These are phyloP conservation scores for Seriola quinqueradiata DNA, from an alignment of 2,113 vertebrate genomes.

Conservation along the genomic window DNA sequence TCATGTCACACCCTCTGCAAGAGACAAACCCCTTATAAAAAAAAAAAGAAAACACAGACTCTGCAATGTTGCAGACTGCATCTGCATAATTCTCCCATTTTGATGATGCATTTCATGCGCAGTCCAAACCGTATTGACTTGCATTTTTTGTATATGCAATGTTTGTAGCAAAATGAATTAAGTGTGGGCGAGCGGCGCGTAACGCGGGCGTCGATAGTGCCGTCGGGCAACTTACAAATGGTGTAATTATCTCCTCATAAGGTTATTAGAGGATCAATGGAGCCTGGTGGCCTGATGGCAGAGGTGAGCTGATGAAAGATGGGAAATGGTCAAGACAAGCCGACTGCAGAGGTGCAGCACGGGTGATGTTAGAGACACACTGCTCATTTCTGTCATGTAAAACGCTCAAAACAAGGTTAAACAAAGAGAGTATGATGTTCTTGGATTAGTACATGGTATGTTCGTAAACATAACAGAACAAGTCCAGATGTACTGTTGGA, in stretches of 20 bases:
- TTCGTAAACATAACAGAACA: neutral
- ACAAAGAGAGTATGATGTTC: neutral
- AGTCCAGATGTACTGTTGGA: neutral
- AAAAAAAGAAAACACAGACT: slow-evolving; percentile 47
- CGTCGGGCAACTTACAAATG: slow-evolving; percentile 76
- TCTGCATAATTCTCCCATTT: slow-evolving; percentile 73
- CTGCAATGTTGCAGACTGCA: slow-evolving; percentile 57
- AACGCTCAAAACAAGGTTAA: neutral
- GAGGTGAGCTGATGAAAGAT: slow-evolving; percentile 72
- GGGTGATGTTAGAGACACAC: neutral
- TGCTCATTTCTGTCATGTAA: neutral
- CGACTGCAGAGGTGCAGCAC: slow-evolving; percentile 7
- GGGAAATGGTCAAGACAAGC: slow-evolving; percentile 30
- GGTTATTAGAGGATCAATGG: slow-evolving; percentile 80
- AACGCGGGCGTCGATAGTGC: slow-evolving; percentile 73
- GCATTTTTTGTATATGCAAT: slow-evolving; percentile 59
- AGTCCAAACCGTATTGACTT: slow-evolving; percentile 65
- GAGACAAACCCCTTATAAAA: slow-evolving; percentile 10
- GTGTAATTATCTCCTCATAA: slow-evolving; percentile 80
- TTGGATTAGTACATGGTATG: neutral
- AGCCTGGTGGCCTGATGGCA: slow-evolving; percentile 61
- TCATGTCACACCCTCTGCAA: slow-evolving; percentile 8
- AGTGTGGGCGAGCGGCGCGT: slow-evolving; percentile 57
- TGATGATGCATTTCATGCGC: slow-evolving; percentile 71
- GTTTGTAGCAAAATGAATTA: slow-evolving; percentile 77